Evolutionary conservation across 2,113 vertebrate genomes (phyloP).

Genomic region (Tyto alba): DNA sequence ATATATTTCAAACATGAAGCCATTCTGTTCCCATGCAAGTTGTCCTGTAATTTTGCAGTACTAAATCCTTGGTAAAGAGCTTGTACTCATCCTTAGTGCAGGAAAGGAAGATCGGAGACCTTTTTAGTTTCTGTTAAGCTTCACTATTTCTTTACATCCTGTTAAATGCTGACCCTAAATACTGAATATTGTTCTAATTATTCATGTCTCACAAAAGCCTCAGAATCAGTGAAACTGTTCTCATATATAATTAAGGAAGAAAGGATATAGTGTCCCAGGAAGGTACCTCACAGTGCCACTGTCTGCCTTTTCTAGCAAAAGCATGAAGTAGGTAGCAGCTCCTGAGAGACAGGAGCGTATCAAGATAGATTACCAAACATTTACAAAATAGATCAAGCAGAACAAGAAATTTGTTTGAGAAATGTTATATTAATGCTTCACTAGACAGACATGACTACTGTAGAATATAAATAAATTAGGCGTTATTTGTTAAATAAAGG

Average conservation of each 20-base stretch:
- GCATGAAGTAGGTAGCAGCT: not conserved
- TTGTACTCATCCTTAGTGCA: not conserved
- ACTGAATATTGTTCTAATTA: not conserved
- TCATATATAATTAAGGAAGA: not conserved
- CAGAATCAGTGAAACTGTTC: not conserved
- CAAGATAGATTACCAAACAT: slow-evolving; percentile 44
- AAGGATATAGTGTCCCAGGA: not conserved
- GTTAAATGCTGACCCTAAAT: not conserved
- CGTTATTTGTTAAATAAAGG: not conserved
- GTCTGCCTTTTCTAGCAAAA: not conserved
- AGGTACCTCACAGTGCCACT: not conserved
- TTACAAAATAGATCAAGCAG: slow-evolving; percentile 31
- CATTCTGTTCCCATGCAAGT: not conserved
- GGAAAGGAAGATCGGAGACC: not conserved
- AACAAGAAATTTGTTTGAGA: slow-evolving; percentile 35
- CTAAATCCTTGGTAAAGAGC: not conserved
- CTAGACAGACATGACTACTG: not conserved
- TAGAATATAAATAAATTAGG: slow-evolving; percentile 15
- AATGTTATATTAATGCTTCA: slow-evolving; percentile 25
- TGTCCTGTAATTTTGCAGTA: not conserved
- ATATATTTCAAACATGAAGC: not conserved
- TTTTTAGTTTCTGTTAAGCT: not conserved
- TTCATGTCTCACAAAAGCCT: not conserved
- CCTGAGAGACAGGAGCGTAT: slow-evolving; percentile 7
- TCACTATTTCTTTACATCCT: not conserved